phyloP scores from a whole-genome alignment of 1,140 invertebrate species.

The Vanessa tameamea region DNA sequence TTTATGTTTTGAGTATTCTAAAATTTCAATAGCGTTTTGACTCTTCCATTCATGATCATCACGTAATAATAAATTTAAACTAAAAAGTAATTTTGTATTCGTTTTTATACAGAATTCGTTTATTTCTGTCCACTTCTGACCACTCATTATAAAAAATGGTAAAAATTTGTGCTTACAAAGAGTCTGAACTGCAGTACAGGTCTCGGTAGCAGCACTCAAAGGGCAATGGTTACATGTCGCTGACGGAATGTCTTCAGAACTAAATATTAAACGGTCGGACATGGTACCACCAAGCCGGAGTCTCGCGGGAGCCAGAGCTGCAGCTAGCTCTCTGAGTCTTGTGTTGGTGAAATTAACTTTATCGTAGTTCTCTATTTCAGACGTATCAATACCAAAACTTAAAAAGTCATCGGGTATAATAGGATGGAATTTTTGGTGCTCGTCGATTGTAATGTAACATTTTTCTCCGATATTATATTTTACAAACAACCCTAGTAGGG shows the following conservation, averaged over 20 bases:
- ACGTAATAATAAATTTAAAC: constrained; percentile 85
- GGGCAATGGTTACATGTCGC: constrained; percentile 56
- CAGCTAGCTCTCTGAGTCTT: constrained; percentile 80
- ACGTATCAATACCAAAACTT: constrained; percentile 74
- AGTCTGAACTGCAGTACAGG: constrained; percentile 56
- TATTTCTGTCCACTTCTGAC: constrained; percentile 81
- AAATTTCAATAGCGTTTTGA: constrained; percentile 83
- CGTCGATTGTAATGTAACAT: constrained; percentile 63
- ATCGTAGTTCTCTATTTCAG: constrained; percentile 63
- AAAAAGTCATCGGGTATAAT: constrained; percentile 65
- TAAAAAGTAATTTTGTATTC: constrained; percentile 84
- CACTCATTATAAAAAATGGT: constrained; percentile 78
- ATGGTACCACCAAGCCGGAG: constrained; percentile 85
- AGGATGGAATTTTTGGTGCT: constrained; percentile 50
- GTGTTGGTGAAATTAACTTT: constrained; percentile 64
- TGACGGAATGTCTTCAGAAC: constrained; percentile 51
- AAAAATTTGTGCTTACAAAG: constrained; percentile 67
- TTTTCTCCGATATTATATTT: constrained; percentile 62
- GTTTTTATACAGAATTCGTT: constrained; percentile 82
- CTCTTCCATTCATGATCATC: constrained; percentile 84
- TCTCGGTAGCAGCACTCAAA: constrained; percentile 42
- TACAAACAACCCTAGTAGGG: constrained; percentile 59
- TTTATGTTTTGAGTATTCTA: constrained; percentile 82
- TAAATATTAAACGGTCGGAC: constrained; percentile 84
- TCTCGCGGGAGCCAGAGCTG: constrained; percentile 82